Evolutionary conservation across 2,113 vertebrate species (phyloP), one percentile per base, ranked within the genome.

Genomic region (Rhea pennata): DNA sequence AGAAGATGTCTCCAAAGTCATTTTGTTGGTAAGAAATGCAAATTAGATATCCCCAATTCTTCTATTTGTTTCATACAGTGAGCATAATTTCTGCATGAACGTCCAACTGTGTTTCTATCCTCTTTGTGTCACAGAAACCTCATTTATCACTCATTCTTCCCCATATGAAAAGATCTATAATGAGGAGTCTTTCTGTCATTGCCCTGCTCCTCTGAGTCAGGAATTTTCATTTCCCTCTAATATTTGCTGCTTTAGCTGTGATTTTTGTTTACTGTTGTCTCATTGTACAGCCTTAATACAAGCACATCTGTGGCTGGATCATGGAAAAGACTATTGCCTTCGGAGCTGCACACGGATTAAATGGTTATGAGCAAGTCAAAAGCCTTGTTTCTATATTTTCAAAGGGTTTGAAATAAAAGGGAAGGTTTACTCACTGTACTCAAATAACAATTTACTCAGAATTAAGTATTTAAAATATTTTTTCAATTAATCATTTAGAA

Each of bases 71-170:
- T 96, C 94, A 84, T 96, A 92, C 80, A 96, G 88, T 83, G 95
- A 97, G 95, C 92, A 88, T 91, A 97, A 95, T 94, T 97, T 96
- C 89, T 93, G 94, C 95, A 96, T 77, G 53, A 95, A 96, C 12
- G 92, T 96, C 94, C 96, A 96, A 96, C 96, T 93, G 95, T 96
- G 93, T 95, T 96, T 95, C 93, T 89, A 96, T 95, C 94, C 89
- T 96, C 84, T 97, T 96, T 97, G 94, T 96, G 96, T 67, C 92
- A 96, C 92, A 95, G 90, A 93, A 97, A 96, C 94, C 89, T 96
- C 95, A 97, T 97, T 97, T 97, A 92, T 95, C 85, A 97, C 89
- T 87, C 94, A 97, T 97, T 97, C 97, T 97, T 97, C 93, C 94
- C 72, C 92, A 88, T 66, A 88, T 96, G 97, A 97, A 96, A 96